Conservation (phyloP, 2,113 vertebrate genomes). For the Hippopotamus amphibius region DNA sequence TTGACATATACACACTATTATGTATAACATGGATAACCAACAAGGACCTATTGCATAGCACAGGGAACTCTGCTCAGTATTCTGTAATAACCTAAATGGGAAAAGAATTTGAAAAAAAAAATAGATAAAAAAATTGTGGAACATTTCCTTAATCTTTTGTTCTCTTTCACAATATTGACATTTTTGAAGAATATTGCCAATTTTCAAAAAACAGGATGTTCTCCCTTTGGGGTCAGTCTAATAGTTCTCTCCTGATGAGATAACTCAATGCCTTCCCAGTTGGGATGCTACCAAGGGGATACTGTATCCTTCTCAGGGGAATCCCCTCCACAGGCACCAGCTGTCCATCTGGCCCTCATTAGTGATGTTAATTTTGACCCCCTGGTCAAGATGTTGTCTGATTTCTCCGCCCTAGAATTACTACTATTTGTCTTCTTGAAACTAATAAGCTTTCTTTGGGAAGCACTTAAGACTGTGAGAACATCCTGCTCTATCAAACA, state of each 20-base stretch:
- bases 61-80: neutral
- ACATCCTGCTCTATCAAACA: neutral
- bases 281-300: neutral
- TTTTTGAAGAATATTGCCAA: neutral
- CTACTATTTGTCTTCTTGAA: neutral
- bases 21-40: neutral
- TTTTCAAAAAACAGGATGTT: neutral
- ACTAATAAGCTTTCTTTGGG: accelerated
- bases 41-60: neutral
- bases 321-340: neutral
- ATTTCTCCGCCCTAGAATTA: neutral
- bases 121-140: neutral
- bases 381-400: neutral
- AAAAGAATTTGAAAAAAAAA: neutral
- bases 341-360: neutral
- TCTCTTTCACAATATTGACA: neutral
- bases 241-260: neutral
- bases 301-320: neutral
- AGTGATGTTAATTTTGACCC: too few relatives aligned
- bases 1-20: neutral
- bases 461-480: neutral
- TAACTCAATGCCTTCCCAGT: neutral
- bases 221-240: neutral
- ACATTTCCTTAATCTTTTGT: neutral
- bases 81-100: neutral